Conservation (phyloP, 1,140 invertebrate genomes). For the Leucophenga varia region DNA sequence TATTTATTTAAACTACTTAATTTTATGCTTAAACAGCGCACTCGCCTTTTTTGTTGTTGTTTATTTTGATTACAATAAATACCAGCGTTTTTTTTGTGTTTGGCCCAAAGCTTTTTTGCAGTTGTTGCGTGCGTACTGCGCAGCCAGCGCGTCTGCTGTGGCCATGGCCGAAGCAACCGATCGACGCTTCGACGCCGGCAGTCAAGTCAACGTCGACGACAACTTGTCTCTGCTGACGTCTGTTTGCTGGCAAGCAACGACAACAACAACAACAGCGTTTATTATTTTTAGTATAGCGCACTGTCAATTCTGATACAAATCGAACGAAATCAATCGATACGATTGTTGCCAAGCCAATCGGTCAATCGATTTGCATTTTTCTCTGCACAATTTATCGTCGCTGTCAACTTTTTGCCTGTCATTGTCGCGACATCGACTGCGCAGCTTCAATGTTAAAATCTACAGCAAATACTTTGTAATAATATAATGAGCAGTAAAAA, state of each 20-base stretch:
- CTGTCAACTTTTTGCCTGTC: too few relatives aligned
- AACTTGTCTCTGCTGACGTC: constrained; percentile 34
- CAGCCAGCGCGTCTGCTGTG: constrained; percentile 40
- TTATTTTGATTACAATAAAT: constrained; percentile 34
- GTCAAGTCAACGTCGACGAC: constrained; percentile 18
- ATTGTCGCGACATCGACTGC: too few relatives aligned
- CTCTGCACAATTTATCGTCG: constrained; percentile 4
- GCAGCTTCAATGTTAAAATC: constrained; percentile 28
- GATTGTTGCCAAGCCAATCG: constrained; percentile 15
- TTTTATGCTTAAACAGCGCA: constrained; percentile 49
- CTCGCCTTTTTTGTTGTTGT: constrained; percentile 20
- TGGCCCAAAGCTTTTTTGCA: constrained; percentile 20
- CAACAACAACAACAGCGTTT: constrained; percentile 19
- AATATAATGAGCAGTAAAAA: constrained; percentile 40
- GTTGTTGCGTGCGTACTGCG: constrained; percentile 23
- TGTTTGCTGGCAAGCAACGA: constrained; percentile 35
- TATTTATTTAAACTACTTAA: constrained; percentile 53
- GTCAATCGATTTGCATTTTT: constrained; percentile 10
- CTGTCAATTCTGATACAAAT: constrained; percentile 14
- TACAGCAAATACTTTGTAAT: constrained; percentile 46
- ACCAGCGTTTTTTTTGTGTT: constrained; percentile 21
- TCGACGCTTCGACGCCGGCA: constrained; percentile 1
- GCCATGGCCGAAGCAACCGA: constrained; percentile 20
- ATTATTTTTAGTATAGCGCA: constrained; percentile 38
- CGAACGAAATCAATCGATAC: too few relatives aligned